Evolutionary conservation across 2,888 invertebrate species (phyloP).

Genomic region (Tryphoninae sp.): DNA sequence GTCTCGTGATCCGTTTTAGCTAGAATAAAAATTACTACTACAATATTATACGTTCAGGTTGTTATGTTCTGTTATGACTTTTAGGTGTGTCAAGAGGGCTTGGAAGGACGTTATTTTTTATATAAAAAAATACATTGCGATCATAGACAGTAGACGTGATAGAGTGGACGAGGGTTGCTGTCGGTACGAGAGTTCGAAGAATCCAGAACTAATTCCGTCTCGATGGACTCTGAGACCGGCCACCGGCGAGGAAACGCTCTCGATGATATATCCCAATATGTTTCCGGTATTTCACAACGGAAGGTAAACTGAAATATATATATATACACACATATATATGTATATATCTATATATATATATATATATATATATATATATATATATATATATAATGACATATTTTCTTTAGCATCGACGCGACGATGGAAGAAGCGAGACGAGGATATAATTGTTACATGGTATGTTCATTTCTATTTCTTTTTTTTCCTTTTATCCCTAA

Average conservation of each 20-base stretch:
- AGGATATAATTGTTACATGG: constrained; percentile 43
- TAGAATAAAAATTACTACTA: constrained; percentile 41
- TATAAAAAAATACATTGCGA: constrained; percentile 62
- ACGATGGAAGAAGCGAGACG: constrained; percentile 43
- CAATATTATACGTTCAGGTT: constrained; percentile 48
- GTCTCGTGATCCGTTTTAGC: constrained; percentile 54
- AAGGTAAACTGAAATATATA: constrained; percentile 16
- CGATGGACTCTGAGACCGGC: constrained; percentile 42
- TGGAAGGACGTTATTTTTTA: constrained; percentile 26
- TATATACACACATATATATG: constrained; percentile 24
- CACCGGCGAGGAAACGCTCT: constrained; percentile 31
- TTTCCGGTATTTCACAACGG: neutral
- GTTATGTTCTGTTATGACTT: constrained; percentile 27
- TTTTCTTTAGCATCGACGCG: constrained; percentile 1
- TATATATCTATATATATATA: constrained; percentile 31
- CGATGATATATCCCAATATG: constrained; percentile 22
- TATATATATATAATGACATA: constrained; percentile 8
- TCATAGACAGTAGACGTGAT: constrained; percentile 26
- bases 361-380: constrained; percentile 25
- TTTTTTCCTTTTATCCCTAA: constrained; percentile 24
- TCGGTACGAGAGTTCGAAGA: constrained; percentile 44
- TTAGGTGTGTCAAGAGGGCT: constrained; percentile 19
- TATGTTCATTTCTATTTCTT: constrained; percentile 35
- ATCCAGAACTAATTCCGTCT: constrained; percentile 41
- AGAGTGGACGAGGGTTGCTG: constrained; percentile 1